phyloP scores from a whole-genome alignment of 23 tunicate species.

The Halocynthia roretzi region DNA sequence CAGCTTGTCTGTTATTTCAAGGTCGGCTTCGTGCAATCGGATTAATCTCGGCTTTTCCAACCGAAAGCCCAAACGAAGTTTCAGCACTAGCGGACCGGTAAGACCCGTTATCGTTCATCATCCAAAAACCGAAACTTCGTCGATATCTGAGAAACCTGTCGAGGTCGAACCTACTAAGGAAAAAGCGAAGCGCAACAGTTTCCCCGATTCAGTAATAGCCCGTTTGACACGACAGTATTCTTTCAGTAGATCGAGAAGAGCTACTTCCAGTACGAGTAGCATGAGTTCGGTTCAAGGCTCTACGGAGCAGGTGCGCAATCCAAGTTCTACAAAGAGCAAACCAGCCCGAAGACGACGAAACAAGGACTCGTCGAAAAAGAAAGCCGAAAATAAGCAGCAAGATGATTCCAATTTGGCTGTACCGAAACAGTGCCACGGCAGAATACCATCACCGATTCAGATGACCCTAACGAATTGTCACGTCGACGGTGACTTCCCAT shows the following conservation, averaged over 20 bases:
- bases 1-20: neutral
- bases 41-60: conserved; percentile 10
- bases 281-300: neutral
- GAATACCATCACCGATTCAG: conserved; percentile 1
- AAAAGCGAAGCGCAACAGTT: neutral
- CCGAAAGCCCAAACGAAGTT: conserved; percentile 15
- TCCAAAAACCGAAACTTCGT: too few species aligned
- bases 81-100: conserved; percentile 16
- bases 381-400: neutral
- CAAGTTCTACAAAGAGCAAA: too few species aligned
- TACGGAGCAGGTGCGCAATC: too few species aligned
- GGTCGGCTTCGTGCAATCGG: conserved; percentile 25
- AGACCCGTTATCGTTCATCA: neutral
- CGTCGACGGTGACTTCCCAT: neutral
- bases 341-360: conserved; percentile 6
- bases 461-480: neutral
- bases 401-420: neutral
- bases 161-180: conserved; percentile 7
- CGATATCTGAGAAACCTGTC: neutral
- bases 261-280: conserved; percentile 12
- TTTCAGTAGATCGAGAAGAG: conserved; percentile 11
- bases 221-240: conserved; percentile 25
- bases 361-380: neutral
- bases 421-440: neutral
- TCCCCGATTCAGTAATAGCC: conserved; percentile 8